These are phyloP conservation scores for Ophiodon elongatus DNA, from an alignment of 2,113 vertebrate species.

Conservation along the genomic window DNA sequence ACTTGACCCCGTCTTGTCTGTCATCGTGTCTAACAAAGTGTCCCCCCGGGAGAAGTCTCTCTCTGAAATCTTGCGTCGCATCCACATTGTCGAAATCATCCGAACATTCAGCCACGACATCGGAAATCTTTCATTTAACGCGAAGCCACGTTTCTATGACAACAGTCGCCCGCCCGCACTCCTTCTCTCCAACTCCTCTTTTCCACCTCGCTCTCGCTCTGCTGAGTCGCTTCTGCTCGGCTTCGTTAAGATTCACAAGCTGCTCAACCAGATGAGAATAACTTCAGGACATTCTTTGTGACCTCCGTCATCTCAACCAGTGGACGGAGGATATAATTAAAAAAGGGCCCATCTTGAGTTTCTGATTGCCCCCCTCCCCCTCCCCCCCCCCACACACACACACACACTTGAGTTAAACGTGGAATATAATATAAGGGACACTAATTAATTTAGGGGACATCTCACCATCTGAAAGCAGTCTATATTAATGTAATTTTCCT, in stretches of 20 bases:
- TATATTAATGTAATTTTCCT: neutral
- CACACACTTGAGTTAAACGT: neutral
- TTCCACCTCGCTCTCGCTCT: neutral
- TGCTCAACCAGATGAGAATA: conserved; percentile 31
- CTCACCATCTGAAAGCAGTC: neutral
- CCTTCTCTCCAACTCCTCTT: no score
- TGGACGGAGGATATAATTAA: conserved; percentile 37
- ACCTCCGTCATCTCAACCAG: neutral
- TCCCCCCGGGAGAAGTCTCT: no score
- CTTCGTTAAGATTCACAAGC: conserved; percentile 51
- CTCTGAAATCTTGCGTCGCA: no score
- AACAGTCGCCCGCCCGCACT: no score
- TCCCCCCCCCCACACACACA: no score
- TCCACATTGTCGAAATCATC: no score
- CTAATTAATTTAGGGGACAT: neutral
- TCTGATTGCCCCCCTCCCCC: no score
- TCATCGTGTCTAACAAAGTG: no score
- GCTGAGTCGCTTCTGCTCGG: conserved; percentile 6
- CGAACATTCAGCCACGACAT: no score
- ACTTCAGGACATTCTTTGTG: conserved; percentile 16
- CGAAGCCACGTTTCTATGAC: no score
- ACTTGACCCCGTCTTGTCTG: no score
- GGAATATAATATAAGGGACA: neutral
- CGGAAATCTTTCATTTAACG: no score
- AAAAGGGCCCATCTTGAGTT: conserved; percentile 11